Base-by-base conservation (phyloP, 2,797 vertebrate species). In the Tokudaia muenninki region DNA sequence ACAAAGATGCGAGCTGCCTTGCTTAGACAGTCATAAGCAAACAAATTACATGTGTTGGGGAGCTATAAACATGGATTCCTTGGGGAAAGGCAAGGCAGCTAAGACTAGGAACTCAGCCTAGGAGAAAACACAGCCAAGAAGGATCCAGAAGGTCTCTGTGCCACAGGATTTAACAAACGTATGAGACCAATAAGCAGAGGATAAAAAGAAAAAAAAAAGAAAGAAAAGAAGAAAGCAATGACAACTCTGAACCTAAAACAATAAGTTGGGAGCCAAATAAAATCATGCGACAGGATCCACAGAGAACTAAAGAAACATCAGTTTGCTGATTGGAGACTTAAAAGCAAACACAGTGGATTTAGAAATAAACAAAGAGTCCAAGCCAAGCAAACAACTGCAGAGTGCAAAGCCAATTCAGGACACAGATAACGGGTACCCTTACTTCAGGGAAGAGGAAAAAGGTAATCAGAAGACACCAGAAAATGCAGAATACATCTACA, bases 171-270 rank as follows among this genome's bases (percentile, higher is more conserved):
- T 59, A 83, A 22, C 37, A 81, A 91, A 37, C 75, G 12, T 57
- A 29, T 55, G 29, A 79, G 65, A 34, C 63, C 37, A 78, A 47
- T 29, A 44, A 6, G 47, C 4, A 9, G 37, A 95, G 59, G 94
- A 87, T 52, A 50, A 75, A 84, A 94, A 83, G 63, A 22, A 14
- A 14, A 31, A 65, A 12, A 65, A 95, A 50, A 94, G 74, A 41
- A 41, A 61, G 61, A 84, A 93, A 90, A 52, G 70, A 21, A 65
- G 63, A 34, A 34, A 6, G 16, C 3, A 4, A 59, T 2, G 47
- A 57, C 0, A 52, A 65, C 11, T 78, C 41, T 31, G 92, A 65
- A 93, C 70, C 75, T 93, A 37, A 91, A 84, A 52, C 52, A 95
- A 81, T 94, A 84, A 84, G 78, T 0, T 9, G 22, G 65, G 34